Conservation (phyloP, 1,140 invertebrate genomes). For the Drosophila fuyamai region DNA sequence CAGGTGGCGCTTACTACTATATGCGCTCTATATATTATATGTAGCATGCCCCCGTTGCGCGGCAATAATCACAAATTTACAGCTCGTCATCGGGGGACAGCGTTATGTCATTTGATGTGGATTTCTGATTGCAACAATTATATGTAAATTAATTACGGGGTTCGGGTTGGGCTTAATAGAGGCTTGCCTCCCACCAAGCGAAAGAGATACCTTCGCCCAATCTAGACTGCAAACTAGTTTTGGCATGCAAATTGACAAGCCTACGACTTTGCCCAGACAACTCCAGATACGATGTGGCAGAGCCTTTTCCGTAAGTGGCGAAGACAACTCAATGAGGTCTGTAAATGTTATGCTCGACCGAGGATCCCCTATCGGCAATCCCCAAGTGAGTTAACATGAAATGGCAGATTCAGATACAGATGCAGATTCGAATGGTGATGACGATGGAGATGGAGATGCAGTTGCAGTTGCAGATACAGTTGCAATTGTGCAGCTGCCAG, state of each 20-base stretch:
- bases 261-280: constrained; percentile 35
- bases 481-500: constrained; percentile 44
- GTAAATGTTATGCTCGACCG: constrained; percentile 67
- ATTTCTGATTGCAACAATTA: constrained; percentile 44
- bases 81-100: constrained; percentile 35
- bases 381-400: constrained; percentile 43
- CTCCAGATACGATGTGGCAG: constrained; percentile 34
- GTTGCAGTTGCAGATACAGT: constrained; percentile 48
- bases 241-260: constrained; percentile 46
- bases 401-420: constrained; percentile 41
- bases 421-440: constrained; percentile 28
- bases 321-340: constrained; percentile 64
- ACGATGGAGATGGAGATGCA: constrained; percentile 33
- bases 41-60: neutral
- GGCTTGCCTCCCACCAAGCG: neutral
- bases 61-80: constrained; percentile 63
- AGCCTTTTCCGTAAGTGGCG: constrained; percentile 49
- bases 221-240: constrained; percentile 28
- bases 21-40: constrained; percentile 1
- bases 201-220: constrained; percentile 17
- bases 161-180: constrained; percentile 9
- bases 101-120: constrained; percentile 42
- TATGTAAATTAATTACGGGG: constrained; percentile 57
- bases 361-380: constrained; percentile 27
- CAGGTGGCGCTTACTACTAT: constrained; percentile 24